A percentile compares a stretch with the other conserved stretches of the same genome.
Evolutionary conservation across 2,888 invertebrate species (phyloP).

Genomic region (Epinotia brunnichana): DNA sequence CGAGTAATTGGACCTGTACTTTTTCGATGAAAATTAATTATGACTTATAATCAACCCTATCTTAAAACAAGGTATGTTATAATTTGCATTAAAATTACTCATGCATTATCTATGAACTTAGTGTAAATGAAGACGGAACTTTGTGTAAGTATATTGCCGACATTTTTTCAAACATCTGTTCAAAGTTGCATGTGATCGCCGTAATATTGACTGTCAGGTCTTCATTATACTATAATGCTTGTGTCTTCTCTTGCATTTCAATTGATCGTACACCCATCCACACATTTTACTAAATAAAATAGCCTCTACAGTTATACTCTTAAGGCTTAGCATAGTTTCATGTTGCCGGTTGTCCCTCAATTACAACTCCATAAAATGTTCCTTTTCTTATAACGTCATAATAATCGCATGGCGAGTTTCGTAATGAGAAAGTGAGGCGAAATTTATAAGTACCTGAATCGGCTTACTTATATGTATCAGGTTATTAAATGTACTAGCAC

Average conservation of each 20-base stretch:
- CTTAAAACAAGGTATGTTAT: not conserved
- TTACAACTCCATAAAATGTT: conserved; percentile 30
- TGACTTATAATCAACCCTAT: not conserved
- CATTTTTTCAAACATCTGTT: conserved; percentile 38
- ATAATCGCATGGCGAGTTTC: conserved; percentile 34
- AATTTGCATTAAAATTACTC: conserved; percentile 23
- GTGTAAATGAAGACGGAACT: conserved; percentile 4
- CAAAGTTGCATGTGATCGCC: conserved; percentile 28
- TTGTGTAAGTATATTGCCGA: not conserved
- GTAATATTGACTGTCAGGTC: conserved; percentile 39
- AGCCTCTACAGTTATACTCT: not conserved
- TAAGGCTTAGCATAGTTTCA: conserved; percentile 8
- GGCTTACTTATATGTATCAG: conserved; percentile 25
- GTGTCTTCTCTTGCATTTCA: conserved; percentile 39
- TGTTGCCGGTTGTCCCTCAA: conserved; percentile 34
- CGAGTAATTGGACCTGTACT: not conserved
- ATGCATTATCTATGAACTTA: conserved; percentile 8
- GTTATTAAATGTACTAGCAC: conserved; percentile 42
- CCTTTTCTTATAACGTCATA: conserved; percentile 24
- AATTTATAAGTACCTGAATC: conserved; percentile 36
- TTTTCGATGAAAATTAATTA: not conserved
- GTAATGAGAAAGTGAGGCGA: conserved; percentile 39
- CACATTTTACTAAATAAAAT: not conserved
- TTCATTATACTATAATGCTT: conserved; percentile 36
- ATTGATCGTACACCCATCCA: conserved; percentile 26